These are phyloP conservation scores for Coracias cyanogaster DNA, from an alignment of 2,797 vertebrate genomes.

Conservation along the genomic window DNA sequence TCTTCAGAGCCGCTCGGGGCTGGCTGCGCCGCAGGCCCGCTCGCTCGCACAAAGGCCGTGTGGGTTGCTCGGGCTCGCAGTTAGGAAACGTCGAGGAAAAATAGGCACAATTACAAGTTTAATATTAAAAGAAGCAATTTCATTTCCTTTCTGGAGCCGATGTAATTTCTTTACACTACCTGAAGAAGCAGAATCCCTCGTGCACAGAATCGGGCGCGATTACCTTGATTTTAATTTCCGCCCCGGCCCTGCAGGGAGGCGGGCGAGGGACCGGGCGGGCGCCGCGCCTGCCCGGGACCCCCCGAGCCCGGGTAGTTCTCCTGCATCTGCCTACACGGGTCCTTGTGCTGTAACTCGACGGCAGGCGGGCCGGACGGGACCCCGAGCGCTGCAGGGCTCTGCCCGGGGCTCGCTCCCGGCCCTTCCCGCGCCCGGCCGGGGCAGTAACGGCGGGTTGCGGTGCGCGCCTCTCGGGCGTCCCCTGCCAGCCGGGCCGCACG, in stretches of 20 bases:
- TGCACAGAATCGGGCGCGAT: neutral
- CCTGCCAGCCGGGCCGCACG: no score
- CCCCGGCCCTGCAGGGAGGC: neutral
- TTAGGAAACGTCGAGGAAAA: constrained; percentile 7
- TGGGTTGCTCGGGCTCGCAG: neutral
- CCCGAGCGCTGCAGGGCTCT: no score
- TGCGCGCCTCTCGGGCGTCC: no score
- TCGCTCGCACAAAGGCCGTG: neutral
- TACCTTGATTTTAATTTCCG: neutral
- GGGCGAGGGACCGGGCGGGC: neutral
- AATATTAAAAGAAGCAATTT: constrained; percentile 41
- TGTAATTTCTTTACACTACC: neutral
- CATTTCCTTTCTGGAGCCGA: neutral
- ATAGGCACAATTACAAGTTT: neutral
- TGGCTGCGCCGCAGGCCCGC: neutral
- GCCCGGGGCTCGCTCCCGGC: no score
- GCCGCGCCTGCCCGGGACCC: neutral
- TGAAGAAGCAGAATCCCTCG: neutral
- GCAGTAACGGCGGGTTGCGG: no score
- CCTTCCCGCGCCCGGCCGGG: no score
- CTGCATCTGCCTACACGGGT: no score
- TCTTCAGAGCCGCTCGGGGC: neutral
- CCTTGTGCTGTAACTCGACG: no score
- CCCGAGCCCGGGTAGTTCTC: no score
- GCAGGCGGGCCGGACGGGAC: no score